A percentile compares a stretch with the other conserved stretches of the same genome.
Conservation (phyloP, 2,888 invertebrate genomes). For the Dermolepida albohirtum region DNA sequence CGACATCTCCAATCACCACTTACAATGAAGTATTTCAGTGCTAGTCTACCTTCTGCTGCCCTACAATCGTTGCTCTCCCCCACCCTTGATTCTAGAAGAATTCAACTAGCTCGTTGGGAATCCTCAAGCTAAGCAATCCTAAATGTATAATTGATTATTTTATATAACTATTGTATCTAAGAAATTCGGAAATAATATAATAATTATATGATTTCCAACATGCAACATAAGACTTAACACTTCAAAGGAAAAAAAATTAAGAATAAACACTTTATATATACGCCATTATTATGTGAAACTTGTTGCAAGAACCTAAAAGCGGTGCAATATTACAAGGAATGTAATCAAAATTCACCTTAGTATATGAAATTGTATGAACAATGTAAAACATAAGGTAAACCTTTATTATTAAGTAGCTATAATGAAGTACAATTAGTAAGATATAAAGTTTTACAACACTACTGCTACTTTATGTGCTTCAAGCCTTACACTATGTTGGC, state of each 20-base stretch:
- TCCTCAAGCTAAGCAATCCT: constrained; percentile 50
- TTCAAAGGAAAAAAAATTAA: constrained; percentile 10
- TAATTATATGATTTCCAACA: constrained; percentile 7
- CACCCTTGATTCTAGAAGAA: constrained; percentile 67
- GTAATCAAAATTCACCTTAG: constrained; percentile 40
- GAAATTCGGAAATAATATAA: constrained; percentile 23
- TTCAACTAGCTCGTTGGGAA: constrained; percentile 59
- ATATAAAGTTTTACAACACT: constrained; percentile 47
- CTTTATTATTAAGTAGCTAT: constrained; percentile 44
- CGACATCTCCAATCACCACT: constrained; percentile 75
- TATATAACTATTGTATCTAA: constrained; percentile 17
- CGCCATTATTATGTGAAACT: background rate
- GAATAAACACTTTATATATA: background rate
- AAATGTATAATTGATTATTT: background rate
- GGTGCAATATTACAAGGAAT: background rate
- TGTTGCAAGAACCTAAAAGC: background rate
- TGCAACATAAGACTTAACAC: constrained; percentile 22
- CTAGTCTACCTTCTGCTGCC: constrained; percentile 68
- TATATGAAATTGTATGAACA: constrained; percentile 36
- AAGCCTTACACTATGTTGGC: constrained; percentile 47
- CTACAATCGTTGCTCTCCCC: constrained; percentile 71
- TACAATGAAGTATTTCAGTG: constrained; percentile 69
- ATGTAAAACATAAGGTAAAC: constrained; percentile 36
- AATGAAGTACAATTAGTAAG: constrained; percentile 43
- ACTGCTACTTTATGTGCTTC: constrained; percentile 50